Percentiles rank a stretch among this genome's conserved stretches.
Evolutionary conservation across 1,140 invertebrate species (phyloP).

Genomic region (Bombus difficillimus): DNA sequence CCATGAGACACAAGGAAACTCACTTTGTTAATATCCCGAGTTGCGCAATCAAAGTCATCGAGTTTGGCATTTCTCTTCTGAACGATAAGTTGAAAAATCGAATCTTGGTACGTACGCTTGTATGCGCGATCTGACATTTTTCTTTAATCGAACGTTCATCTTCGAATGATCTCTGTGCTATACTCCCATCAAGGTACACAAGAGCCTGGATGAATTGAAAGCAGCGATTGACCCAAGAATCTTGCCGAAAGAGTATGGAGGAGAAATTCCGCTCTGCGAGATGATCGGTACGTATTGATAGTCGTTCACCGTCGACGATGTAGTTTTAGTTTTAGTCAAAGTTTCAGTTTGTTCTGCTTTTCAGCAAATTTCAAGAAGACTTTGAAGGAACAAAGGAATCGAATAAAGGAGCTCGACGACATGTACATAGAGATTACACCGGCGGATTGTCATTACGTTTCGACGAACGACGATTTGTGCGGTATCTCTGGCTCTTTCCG

Average conservation of each 20-base stretch:
- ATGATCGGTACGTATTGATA: slow-evolving; percentile 86
- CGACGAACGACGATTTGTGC: slow-evolving; percentile 85
- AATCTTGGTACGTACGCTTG: slow-evolving; percentile 85
- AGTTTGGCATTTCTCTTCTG: slow-evolving; percentile 89
- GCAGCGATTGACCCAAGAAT: slow-evolving; percentile 88
- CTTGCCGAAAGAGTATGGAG: slow-evolving; percentile 93
- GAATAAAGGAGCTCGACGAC: slow-evolving; percentile 89
- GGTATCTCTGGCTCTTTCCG: slow-evolving; percentile 90
- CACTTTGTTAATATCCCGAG: slow-evolving; percentile 92
- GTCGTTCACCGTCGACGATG: neutral
- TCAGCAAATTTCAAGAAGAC: slow-evolving; percentile 86
- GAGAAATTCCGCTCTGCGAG: slow-evolving; percentile 88
- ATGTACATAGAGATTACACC: slow-evolving; percentile 89
- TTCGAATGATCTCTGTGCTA: neutral
- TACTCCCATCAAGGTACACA: slow-evolving; percentile 85
- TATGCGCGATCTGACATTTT: neutral
- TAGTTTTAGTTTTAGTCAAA: neutral
- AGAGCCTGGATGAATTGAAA: slow-evolving; percentile 87
- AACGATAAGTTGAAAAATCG: slow-evolving; percentile 91
- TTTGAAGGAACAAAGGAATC: slow-evolving; percentile 85
- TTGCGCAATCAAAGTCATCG: slow-evolving; percentile 89
- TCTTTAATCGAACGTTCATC: neutral
- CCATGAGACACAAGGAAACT: slow-evolving; percentile 92
- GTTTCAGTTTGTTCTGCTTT: slow-evolving; percentile 36
- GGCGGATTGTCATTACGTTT: slow-evolving; percentile 84